Evolutionary conservation across 2,797 vertebrate genomes (phyloP).

Genomic region (Streptopelia turtur): DNA sequence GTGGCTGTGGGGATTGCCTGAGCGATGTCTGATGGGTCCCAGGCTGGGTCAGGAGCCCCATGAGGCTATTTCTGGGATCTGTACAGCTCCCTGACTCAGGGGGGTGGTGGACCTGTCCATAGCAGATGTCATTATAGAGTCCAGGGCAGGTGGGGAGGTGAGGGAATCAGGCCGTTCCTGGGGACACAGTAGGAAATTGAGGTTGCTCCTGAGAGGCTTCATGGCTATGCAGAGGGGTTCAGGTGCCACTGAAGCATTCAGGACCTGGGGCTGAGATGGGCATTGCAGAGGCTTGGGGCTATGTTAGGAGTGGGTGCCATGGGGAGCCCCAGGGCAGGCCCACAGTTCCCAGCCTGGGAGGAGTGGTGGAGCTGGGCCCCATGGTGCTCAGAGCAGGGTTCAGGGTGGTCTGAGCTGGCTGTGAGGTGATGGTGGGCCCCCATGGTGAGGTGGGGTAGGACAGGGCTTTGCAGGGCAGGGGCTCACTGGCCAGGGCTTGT

Average conservation of each 20-base stretch:
- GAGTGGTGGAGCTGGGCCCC: fast-evolving
- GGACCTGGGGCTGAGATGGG: fast-evolving
- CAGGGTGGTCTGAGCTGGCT: not conserved
- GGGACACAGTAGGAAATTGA: not conserved
- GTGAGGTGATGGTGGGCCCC: fast-evolving
- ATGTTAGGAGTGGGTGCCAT: fast-evolving
- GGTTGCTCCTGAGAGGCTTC: fast-evolving
- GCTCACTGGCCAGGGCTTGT: fast-evolving
- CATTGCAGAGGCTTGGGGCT: fast-evolving
- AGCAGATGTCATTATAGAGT: fast-evolving
- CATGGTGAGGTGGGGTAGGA: fast-evolving
- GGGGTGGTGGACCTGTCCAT: not conserved
- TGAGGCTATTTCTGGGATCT: not conserved
- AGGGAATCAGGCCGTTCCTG: not conserved
- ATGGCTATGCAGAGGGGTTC: not conserved
- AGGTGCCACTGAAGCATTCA: not conserved
- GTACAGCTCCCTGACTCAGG: not conserved
- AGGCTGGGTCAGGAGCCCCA: fast-evolving
- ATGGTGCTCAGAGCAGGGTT: fast-evolving
- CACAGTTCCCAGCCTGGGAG: fast-evolving
- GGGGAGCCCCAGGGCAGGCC: fast-evolving
- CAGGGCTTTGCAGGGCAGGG: too few species aligned
- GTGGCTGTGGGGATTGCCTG: not conserved
- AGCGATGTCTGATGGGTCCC: not conserved
- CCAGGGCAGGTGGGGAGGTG: not conserved